These are phyloP conservation scores for Rhincodon typus DNA, from an alignment of 2,797 vertebrate species.

Conservation along the genomic window DNA sequence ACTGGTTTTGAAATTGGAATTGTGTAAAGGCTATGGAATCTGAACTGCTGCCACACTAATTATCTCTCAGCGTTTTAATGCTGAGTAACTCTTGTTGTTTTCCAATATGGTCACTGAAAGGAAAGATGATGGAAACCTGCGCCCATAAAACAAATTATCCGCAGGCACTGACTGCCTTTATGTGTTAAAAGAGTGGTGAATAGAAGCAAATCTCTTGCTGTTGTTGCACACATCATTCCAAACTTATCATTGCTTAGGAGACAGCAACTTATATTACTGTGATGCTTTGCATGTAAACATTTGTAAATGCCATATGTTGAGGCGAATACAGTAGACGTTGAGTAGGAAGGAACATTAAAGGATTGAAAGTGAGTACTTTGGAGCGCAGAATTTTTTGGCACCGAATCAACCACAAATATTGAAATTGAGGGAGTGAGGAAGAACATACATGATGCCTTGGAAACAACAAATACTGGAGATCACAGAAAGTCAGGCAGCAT, in stretches of 20 bases:
- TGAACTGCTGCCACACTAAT: neutral
- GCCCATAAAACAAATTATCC: neutral
- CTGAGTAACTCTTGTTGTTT: neutral
- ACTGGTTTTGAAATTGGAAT: neutral
- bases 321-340: neutral
- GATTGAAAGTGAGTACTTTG: neutral
- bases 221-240: neutral
- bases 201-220: neutral
- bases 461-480: too few relatives aligned
- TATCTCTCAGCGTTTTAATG: neutral
- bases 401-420: neutral
- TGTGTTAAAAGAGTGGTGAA: neutral
- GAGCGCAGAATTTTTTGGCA: too few relatives aligned
- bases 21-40: neutral
- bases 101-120: neutral
- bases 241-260: neutral
- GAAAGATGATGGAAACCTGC: neutral
- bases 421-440: neutral
- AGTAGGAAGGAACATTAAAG: neutral
- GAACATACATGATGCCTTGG: neutral
- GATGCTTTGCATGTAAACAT: neutral
- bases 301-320: neutral
- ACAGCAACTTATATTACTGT: neutral
- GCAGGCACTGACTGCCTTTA: neutral
- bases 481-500: too few relatives aligned